Base-by-base conservation (phyloP, 37 sponge, comb jelly and placozoan species). In the Aphrocallistes beatrix region DNA sequence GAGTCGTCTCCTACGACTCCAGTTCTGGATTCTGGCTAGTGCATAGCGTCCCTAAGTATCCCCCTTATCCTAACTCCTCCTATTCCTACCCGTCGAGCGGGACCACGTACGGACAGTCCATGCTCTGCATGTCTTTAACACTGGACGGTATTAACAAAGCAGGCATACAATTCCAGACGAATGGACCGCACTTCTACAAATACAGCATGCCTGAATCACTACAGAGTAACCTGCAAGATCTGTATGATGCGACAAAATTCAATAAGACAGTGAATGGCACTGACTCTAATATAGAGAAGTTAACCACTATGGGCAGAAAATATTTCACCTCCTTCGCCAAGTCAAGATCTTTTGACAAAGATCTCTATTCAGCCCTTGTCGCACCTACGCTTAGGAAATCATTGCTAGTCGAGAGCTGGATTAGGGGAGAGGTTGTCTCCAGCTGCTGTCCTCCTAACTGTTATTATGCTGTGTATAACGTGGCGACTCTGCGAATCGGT, bases 11-110 rank as follows among this genome's bases (percentile, higher is more conserved):
- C 10, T 60, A 60, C 34, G 75, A 60, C 34, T 60, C 75, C 34
- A 60, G 34, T 30, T 60, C 75, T 32, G 75, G 75, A 19, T 60
- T 60, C 75, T 60, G 75, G 75, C 75, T 60, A 30, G 75, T 60
- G 21, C 75, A 60, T 30, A 60, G 75, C n/a, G 75, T 60, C 6
- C 75, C 75, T 13, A 60, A 30, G 8, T 60, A 32, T 30, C 75
- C 75, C 3, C 21, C 21, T 13, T 60, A 19, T 60, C 45, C 6
- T 42, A 13, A 13, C 10, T 19, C 75, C 6, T 19, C 28, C 8
- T 60, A 60, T 13, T 47, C 49, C 17, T 60, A 60, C 34, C 75
- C 75, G 34, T 19, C 10, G 17, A 60, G 75, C 34, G 75, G 75
- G 34, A 28, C 6, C 28, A 13, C 3, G 25, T 60, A 60, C 75